A percentile compares a stretch with the other conserved stretches of the same genome.
Conservation (phyloP, 2,797 vertebrate species). For the Neosilurus mollespiculum region DNA sequence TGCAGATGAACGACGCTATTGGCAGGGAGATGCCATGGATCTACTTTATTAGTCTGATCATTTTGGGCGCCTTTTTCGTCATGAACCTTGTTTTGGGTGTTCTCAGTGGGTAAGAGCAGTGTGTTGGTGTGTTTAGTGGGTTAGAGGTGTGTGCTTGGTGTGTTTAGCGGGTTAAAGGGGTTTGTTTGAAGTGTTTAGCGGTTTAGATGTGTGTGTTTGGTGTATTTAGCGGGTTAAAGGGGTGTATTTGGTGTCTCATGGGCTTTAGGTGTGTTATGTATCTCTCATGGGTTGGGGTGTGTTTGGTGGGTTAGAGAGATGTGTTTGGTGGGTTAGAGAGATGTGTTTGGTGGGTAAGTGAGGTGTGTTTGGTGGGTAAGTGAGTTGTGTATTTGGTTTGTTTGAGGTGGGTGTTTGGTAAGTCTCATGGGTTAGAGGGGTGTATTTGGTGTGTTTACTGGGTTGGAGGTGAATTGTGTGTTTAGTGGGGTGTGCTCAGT, state of each 20-base stretch:
- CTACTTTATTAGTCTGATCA: slow-evolving; percentile 99
- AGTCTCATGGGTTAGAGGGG: neutral
- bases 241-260: neutral
- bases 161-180: slow-evolving; percentile 94
- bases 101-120: slow-evolving; percentile 95
- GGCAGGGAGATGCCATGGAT: slow-evolving; percentile 93
- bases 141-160: slow-evolving; percentile 94
- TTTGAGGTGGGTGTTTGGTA: neutral
- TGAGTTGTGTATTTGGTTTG: neutral
- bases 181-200: slow-evolving; percentile 30
- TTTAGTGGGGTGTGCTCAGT: neutral
- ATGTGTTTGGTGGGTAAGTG: neutral
- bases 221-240: neutral
- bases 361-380: neutral
- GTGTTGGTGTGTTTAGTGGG: slow-evolving; percentile 97
- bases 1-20: slow-evolving; percentile 95
- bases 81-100: slow-evolving; percentile 99
- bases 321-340: neutral
- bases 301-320: neutral
- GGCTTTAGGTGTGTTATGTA: neutral
- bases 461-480: neutral
- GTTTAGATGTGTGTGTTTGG: neutral
- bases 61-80: slow-evolving; percentile 99
- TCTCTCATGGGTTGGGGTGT: neutral
- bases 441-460: neutral